Conservation (phyloP, 2,113 vertebrate species). For the Thalassarche chlororhynchos region DNA sequence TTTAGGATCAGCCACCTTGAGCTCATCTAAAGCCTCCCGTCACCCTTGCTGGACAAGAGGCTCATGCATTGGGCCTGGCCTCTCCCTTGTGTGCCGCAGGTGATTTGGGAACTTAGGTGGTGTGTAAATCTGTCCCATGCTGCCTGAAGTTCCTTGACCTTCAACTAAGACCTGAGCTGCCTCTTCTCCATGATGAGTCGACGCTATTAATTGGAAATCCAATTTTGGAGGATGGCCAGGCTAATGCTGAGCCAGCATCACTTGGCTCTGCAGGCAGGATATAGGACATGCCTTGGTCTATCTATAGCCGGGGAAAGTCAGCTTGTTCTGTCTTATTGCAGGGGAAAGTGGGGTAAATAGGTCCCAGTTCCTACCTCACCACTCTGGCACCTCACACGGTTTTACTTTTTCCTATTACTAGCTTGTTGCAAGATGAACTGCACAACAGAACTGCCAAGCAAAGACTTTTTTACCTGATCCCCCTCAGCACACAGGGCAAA, state of each 20-base stretch:
- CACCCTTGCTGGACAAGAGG: not conserved
- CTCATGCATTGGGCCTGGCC: accelerated
- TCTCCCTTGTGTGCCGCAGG: not conserved
- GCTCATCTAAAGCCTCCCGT: accelerated
- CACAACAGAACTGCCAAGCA: not conserved
- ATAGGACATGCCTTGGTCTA: constrained; percentile 38
- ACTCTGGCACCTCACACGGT: not conserved
- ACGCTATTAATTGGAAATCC: constrained; percentile 69
- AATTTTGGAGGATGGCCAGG: constrained; percentile 58
- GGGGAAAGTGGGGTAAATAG: not conserved
- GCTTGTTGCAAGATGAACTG: not conserved
- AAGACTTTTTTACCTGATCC: not conserved
- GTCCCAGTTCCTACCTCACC: not conserved
- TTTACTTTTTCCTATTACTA: not conserved
- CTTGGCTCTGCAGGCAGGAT: constrained; percentile 55
- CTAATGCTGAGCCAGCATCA: constrained; percentile 59
- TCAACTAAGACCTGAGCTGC: constrained; percentile 53
- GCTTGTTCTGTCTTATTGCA: not conserved
- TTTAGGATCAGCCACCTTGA: not conserved
- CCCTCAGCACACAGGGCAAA: not conserved
- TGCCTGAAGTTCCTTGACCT: constrained; percentile 56
- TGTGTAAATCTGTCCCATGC: not conserved
- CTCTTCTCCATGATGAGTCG: constrained; percentile 38
- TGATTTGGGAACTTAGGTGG: not conserved
- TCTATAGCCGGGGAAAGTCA: constrained; percentile 35